Evolutionary conservation across 2,888 invertebrate genomes (phyloP), one percentile per base, ranked within the genome.

Genomic region (Limnephilus rhombicus): DNA sequence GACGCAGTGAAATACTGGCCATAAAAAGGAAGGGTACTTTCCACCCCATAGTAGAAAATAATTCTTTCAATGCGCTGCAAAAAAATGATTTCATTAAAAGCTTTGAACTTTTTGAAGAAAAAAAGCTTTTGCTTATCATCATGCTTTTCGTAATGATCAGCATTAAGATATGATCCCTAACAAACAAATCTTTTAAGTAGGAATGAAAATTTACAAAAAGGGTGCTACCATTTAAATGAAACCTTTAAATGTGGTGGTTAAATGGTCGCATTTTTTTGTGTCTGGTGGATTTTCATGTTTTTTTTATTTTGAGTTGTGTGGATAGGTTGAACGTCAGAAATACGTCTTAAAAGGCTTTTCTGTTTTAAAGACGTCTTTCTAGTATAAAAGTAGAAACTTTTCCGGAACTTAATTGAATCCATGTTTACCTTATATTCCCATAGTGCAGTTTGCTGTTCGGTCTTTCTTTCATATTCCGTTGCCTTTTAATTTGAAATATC

Each of bases 391-490:
- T n/a, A 29, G 49, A 86, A 45, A 15, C 68, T n/a, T 68, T 68
- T 24, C 68, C 86, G 15, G n/a, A 29, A 89, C 18, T 89, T 89
- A 89, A 89, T 89, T 89, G 88, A 89, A 89, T 89, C 31, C 88
- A 80, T 89, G 88, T 89, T 89, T 80, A 80, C 80, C 34, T 80
- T 80, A 41, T 80, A 80, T 37, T 89, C 80, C 80, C 80, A 29
- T 80, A 89, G 88, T 89, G 88, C 88, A 89, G 31, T 80, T 89
- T 87, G 68, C 85, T 85, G 37, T 85, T 9, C 41, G 41, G 85
- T 9, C 1, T 68, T 68, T 68, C 24, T 68, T 41, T 83, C 83
- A 31, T 37, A 37, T 41, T 34, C 83, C 37, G 83, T 24, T 24
- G 18, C 5, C 18, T 37, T 83, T 37, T 83, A 37, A 83, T 37